phyloP scores from a whole-genome alignment of 2,888 invertebrate species.

The Andrena trimmerana region DNA sequence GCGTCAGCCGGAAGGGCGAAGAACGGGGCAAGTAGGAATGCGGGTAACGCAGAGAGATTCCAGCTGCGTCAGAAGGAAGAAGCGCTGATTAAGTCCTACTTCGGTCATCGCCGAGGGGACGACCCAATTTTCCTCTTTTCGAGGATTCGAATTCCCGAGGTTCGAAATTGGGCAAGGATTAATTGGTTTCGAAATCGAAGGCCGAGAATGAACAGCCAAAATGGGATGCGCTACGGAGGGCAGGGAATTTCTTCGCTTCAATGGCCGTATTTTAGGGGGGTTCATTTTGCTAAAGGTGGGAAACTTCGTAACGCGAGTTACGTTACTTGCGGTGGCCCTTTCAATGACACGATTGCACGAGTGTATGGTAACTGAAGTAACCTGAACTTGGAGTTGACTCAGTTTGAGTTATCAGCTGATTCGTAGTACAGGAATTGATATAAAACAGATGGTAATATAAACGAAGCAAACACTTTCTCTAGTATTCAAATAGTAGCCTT shows the following conservation, averaged over 20 bases:
- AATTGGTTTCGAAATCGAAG: slow-evolving; percentile 1
- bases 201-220: background rate
- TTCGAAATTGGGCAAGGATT: slow-evolving; percentile 8
- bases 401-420: background rate
- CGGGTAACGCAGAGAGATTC: slow-evolving; percentile 42
- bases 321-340: background rate
- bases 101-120: slow-evolving; percentile 34
- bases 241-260: slow-evolving; percentile 12
- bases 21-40: slow-evolving; percentile 39
- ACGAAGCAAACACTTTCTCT: no score
- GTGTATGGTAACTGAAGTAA: background rate
- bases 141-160: background rate
- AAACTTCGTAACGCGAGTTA: slow-evolving; percentile 6
- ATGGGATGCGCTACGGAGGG: background rate
- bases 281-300: slow-evolving; percentile 2
- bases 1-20: background rate
- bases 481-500: no score
- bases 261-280: background rate
- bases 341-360: background rate
- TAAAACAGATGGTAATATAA: no score
- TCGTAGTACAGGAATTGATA: background rate
- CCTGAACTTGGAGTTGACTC: background rate
- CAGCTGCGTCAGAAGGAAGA: slow-evolving; percentile 47
- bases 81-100: slow-evolving; percentile 59
- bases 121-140: slow-evolving; percentile 9